Conservation (phyloP, 2,113 vertebrate species). For the Sphyrna mokarran region DNA sequence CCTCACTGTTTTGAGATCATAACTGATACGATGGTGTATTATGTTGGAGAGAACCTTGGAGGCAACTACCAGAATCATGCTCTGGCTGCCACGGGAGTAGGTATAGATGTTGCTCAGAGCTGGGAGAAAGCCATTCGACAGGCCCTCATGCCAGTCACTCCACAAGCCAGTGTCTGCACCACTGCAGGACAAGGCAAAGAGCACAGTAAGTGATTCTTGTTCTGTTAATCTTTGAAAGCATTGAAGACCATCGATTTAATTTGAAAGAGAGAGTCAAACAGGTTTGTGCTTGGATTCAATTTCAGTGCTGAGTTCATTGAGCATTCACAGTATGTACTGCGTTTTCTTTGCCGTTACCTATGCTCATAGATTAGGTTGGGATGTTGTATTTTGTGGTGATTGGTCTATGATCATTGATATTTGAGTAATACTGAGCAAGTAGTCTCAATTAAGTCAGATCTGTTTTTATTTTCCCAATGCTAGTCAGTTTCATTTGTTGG, state of each 20-base stretch:
- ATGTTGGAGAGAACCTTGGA: slow-evolving; percentile 89
- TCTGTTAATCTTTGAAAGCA: background rate
- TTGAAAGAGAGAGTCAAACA: background rate
- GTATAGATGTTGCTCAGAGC: slow-evolving; percentile 85
- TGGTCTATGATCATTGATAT: background rate
- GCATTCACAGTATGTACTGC: background rate
- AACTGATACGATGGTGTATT: slow-evolving; percentile 94
- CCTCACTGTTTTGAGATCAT: slow-evolving; percentile 98
- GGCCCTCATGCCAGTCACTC: slow-evolving; percentile 95
- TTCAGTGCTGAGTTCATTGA: background rate
- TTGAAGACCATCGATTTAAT: background rate
- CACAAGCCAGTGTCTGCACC: slow-evolving; percentile 81
- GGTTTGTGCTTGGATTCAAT: background rate
- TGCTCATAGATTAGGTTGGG: background rate
- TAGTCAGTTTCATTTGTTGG: background rate
- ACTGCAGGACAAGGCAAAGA: slow-evolving; percentile 82
- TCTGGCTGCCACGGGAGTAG: slow-evolving; percentile 82
- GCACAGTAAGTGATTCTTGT: slow-evolving; percentile 74
- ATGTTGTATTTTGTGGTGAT: background rate
- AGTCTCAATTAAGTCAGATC: background rate
- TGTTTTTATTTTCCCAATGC: background rate
- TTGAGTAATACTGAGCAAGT: background rate
- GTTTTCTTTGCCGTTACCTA: background rate
- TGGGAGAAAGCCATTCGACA: slow-evolving; percentile 97
- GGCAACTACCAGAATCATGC: slow-evolving; percentile 74